These are phyloP conservation scores for Balaeniceps rex DNA, from an alignment of 2,113 vertebrate species.

Conservation along the genomic window DNA sequence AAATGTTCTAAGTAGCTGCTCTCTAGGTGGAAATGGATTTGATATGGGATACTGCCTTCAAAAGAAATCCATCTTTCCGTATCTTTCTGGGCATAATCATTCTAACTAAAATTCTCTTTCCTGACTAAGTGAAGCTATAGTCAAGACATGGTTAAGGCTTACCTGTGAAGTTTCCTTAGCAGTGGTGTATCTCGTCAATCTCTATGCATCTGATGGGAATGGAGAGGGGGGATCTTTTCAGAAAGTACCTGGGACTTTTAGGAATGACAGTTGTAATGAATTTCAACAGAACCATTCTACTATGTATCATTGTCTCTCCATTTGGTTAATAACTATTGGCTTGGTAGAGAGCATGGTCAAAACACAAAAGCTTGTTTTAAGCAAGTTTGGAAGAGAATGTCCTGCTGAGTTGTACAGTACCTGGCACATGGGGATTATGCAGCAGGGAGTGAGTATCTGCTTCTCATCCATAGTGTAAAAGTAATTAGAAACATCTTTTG, in stretches of 20 bases:
- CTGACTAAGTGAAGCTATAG: neutral
- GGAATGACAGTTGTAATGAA: neutral
- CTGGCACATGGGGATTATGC: neutral
- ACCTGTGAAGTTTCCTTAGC: neutral
- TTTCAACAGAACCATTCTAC: neutral
- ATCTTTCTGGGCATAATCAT: neutral
- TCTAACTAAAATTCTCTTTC: neutral
- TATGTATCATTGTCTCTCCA: neutral
- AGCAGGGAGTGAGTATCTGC: neutral
- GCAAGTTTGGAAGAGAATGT: neutral
- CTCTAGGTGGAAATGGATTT: constrained; percentile 47
- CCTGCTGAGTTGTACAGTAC: neutral
- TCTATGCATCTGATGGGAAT: neutral
- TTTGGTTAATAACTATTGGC: neutral
- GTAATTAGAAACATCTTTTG: neutral
- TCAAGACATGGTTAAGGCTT: neutral
- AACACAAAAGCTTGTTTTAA: neutral
- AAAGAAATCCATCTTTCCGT: constrained; percentile 3
- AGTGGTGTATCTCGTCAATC: neutral
- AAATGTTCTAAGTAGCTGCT: constrained; percentile 61
- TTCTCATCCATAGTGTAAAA: neutral
- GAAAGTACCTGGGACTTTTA: constrained; percentile 1
- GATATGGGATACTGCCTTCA: constrained; percentile 33
- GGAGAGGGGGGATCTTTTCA: neutral
- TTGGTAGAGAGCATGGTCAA: neutral